Percentiles rank a stretch among this genome's conserved stretches.
Conservation (phyloP, 2,113 vertebrate species). For the Tinamus guttatus region DNA sequence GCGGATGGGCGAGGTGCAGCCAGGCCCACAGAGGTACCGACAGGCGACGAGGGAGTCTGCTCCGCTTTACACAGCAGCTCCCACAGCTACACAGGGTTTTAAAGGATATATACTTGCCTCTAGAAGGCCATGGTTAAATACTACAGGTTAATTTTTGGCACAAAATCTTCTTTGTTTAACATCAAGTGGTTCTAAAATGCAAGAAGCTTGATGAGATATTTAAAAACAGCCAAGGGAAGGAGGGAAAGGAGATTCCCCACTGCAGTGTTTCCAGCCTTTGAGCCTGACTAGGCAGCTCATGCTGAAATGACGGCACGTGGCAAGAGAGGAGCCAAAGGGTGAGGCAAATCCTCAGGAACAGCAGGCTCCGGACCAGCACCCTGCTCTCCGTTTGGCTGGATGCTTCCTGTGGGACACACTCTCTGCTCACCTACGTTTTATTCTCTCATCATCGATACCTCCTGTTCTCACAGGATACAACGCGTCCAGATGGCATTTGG, state of each 20-base stretch:
- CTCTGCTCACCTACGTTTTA: not conserved
- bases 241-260: not conserved
- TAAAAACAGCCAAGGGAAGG: constrained; percentile 15
- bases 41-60: accelerated
- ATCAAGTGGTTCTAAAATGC: not conserved
- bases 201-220: not conserved
- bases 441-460: accelerated
- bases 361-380: not conserved
- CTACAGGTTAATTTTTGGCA: constrained; percentile 27
- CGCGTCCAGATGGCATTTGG: not conserved
- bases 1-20: not conserved
- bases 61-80: not conserved
- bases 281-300: not conserved
- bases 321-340: not conserved
- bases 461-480: not conserved
- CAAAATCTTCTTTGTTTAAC: not conserved
- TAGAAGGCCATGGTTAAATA: not conserved
- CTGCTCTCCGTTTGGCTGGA: not conserved
- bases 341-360: not conserved
- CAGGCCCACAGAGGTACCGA: not conserved
- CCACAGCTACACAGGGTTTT: not conserved
- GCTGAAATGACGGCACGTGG: not conserved
- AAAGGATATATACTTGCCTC: not conserved
- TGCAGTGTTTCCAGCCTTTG: not conserved
- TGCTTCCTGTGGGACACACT: not conserved